Evolutionary conservation across 2,888 invertebrate genomes (phyloP).

Genomic region (Apotomis capreana): DNA sequence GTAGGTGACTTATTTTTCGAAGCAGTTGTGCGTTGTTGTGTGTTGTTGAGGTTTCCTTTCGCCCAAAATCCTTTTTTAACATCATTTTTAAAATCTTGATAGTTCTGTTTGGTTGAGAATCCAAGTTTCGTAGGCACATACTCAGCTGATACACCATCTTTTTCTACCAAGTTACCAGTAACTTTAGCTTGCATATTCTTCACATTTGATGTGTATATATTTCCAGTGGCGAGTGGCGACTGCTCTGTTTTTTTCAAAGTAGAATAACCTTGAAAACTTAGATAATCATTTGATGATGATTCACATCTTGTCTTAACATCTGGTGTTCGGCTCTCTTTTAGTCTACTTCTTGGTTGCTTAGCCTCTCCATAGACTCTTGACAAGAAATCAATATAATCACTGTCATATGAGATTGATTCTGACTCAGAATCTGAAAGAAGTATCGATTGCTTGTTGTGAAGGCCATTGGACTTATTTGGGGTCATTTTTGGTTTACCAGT

Average conservation of each 20-base stretch:
- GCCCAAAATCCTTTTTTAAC: constrained; percentile 77
- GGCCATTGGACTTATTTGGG: constrained; percentile 26
- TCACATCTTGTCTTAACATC: constrained; percentile 50
- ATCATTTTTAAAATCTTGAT: constrained; percentile 77
- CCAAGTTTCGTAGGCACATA: constrained; percentile 78
- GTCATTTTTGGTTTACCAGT: constrained; percentile 47
- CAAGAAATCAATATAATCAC: constrained; percentile 74
- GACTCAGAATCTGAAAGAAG: constrained; percentile 63
- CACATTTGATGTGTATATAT: constrained; percentile 71
- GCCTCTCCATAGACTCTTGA: constrained; percentile 69
- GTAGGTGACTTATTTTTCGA: constrained; percentile 52
- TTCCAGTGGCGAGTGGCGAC: constrained; percentile 70
- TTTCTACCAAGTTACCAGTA: constrained; percentile 55
- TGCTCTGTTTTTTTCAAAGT: constrained; percentile 64
- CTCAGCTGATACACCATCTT: constrained; percentile 71
- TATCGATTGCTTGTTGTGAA: constrained; percentile 23
- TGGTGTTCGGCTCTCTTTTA: constrained; percentile 55
- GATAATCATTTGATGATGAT: constrained; percentile 48
- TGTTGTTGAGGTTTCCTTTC: constrained; percentile 62
- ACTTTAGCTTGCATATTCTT: constrained; percentile 67
- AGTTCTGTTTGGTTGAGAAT: constrained; percentile 72
- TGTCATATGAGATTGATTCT: constrained; percentile 71
- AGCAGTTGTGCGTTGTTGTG: constrained; percentile 52
- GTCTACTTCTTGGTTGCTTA: constrained; percentile 62
- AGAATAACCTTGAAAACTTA: constrained; percentile 65